These are phyloP conservation scores for Rhodophaea formosa DNA, from an alignment of 2,888 invertebrate species.

Conservation along the genomic window DNA sequence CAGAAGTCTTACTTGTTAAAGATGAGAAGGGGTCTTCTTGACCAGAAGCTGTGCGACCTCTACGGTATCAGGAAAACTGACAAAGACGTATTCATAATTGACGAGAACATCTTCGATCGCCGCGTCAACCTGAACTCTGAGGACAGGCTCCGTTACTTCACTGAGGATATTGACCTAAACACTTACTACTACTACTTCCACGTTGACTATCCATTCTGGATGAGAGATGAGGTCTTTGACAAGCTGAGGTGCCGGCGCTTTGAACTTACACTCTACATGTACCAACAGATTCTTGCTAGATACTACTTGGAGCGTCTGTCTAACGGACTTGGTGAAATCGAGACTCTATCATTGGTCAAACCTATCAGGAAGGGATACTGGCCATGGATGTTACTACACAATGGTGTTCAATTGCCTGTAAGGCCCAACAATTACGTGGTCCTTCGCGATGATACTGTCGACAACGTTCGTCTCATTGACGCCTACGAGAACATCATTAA, in stretches of 20 bases:
- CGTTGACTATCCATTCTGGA: constrained; percentile 83
- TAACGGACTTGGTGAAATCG: constrained; percentile 69
- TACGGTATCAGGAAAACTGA: constrained; percentile 74
- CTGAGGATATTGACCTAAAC: constrained; percentile 84
- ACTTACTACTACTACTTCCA: constrained; percentile 83
- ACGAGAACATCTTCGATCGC: constrained; percentile 83
- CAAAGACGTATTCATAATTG: constrained; percentile 81
- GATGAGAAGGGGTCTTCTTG: constrained; percentile 70
- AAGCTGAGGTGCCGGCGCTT: constrained; percentile 65
- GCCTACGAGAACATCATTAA: constrained; percentile 78
- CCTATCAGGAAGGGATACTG: constrained; percentile 77
- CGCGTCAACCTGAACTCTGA: constrained; percentile 78
- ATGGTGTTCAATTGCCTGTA: constrained; percentile 78
- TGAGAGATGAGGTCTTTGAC: constrained; percentile 69
- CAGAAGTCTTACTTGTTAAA: constrained; percentile 77
- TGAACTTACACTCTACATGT: constrained; percentile 81
- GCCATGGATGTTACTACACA: constrained; percentile 78
- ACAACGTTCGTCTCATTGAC: constrained; percentile 51
- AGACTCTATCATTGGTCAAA: constrained; percentile 68
- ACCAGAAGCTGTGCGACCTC: constrained; percentile 74
- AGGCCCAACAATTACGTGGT: constrained; percentile 70
- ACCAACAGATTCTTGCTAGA: constrained; percentile 85
- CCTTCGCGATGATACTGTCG: constrained; percentile 50
- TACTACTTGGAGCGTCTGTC: constrained; percentile 79
- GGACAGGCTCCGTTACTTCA: constrained; percentile 82